Evolutionary conservation across 2,797 vertebrate genomes (phyloP), one percentile per base, ranked within the genome.

Genomic region (Triplophysa bombifrons): DNA sequence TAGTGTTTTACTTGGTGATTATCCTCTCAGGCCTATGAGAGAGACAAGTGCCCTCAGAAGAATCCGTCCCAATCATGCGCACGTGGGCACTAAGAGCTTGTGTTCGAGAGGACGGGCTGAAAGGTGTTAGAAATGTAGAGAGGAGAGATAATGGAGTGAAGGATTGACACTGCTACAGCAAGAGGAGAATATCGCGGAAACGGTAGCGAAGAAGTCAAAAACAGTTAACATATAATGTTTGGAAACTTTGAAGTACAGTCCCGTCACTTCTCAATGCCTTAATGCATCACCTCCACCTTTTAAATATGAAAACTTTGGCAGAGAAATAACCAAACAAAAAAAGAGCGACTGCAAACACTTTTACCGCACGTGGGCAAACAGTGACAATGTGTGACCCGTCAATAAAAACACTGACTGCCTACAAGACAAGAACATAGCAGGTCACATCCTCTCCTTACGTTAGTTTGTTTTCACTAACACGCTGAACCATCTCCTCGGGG

Each of bases 1-100:
- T 96, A 97, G 96, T 99, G 96, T 99, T 99, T 98, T 99, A 97
- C 97, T 98, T 98, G 97, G 96, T 96, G 97, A 98, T 99, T 98
- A 99, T 95, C 94, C 93, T 94, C 85, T 94, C 92, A 92, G 94
- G 94, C 94, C 95, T 95, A 93, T 96, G 94, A 96, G 94, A 95
- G 94, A 88, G 90, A 89, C 90, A 92, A 80, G 78, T 72, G 92
- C 90, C 94, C 93, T 95, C 90, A 92, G 88, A 88, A 93, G 92
- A 95, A 87, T 97, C 96, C 96, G 93, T 94, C 94, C 91, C 90
- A 67, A 30, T 73, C 44, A 44, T 63, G 51, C 56, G 55, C 82
- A 82, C 70, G 65, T 66, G 60, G 76, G 76, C 60, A 74, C 68
- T 56, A 64, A 78, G 80, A 19, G 44, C 63, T 48, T 17, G n/a